Evolutionary conservation across 2,113 vertebrate genomes (phyloP).

Genomic region (Cervus canadensis): DNA sequence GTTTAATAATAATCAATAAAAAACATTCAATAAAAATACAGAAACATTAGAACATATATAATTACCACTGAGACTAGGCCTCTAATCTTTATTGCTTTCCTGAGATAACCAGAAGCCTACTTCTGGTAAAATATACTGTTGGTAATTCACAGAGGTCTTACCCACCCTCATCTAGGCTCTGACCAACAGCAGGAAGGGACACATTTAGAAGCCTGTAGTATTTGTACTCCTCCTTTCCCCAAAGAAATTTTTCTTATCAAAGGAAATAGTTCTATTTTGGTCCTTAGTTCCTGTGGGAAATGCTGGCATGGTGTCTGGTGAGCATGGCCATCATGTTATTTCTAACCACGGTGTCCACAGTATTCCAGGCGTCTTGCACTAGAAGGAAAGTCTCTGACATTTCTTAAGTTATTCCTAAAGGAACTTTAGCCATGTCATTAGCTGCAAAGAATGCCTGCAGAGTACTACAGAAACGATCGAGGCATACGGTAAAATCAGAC

Average conservation of each 20-base stretch:
- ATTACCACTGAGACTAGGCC: background rate
- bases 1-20: background rate
- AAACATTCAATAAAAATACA: conserved; percentile 30
- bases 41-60: background rate
- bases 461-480: background rate
- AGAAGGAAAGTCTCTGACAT: background rate
- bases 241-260: conserved; percentile 50
- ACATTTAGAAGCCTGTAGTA: conserved; percentile 9
- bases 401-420: background rate
- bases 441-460: background rate
- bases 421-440: background rate
- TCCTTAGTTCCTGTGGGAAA: conserved; percentile 39
- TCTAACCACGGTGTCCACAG: background rate
- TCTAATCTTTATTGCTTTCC: background rate
- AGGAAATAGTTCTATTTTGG: conserved; percentile 48
- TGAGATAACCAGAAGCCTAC: background rate
- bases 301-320: background rate
- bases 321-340: background rate
- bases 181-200: conserved; percentile 11
- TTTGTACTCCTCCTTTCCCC: background rate
- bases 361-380: background rate
- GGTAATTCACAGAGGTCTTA: background rate
- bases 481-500: background rate
- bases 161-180: background rate
- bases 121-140: conserved; percentile 4